Evolutionary conservation across 2,797 vertebrate genomes (phyloP), one percentile per base, ranked within the genome.

Genomic region (Pterois miles): DNA sequence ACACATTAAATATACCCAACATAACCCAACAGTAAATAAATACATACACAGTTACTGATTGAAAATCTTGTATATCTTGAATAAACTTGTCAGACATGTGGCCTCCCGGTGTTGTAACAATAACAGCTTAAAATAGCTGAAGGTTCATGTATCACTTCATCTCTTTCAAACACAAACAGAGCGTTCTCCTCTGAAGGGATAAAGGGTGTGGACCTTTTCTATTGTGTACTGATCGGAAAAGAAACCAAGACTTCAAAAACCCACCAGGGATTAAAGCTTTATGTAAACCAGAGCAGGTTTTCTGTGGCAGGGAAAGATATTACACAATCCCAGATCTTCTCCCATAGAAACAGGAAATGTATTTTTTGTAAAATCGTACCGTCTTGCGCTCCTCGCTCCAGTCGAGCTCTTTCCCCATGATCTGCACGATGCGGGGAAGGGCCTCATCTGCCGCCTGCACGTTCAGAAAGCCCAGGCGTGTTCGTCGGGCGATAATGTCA

Each of bases 371-470:
- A 36, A 62, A 12, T 20, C 34, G 0, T 93, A 99, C 98, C 95
- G 96, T 95, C 79, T 93, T 97, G 74, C 88, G 96, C 87, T 96
- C 92, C 43, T 98, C 96, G 1, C 89, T 95, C 98, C 98, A 99
- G 84, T 92, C 92, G 62, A 99, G 93, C 86, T 98, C 96, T 74
- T 96, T 97, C 22, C 84, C 98, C 98, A 99, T 98, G 86, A 99
- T 96, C 56, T 99, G 97, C 18, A 99, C 95, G 16, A 99, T 96
- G 33, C 96, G 94, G 0, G 98, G 98, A 16, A 99, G 94, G 0
- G 98, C 98, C 86, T 99, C 98, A 20, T 99, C 98, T 0, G 98
- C 98, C 0, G 98, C 98, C 93, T 99, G 98, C 54, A 99, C 98
- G 2, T 99, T 99, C 20, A 99, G 91, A 83, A 99, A 99, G 18